These are phyloP conservation scores for Catostylus mosaicus DNA, from an alignment of 30 jellyfish, hydroid and myxozoan genomes.

Conservation along the genomic window DNA sequence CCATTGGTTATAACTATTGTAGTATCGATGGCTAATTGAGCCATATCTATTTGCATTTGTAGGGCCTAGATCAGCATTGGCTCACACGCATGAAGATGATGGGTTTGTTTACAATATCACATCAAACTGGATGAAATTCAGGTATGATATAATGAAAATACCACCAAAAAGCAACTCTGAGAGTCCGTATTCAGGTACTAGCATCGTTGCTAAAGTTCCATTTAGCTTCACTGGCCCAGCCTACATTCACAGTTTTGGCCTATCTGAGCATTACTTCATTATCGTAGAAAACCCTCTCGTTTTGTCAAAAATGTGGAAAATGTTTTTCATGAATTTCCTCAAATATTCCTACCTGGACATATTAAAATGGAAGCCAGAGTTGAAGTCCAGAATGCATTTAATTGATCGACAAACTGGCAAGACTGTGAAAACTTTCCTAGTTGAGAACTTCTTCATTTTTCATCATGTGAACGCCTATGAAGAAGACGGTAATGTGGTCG, in stretches of 20 bases:
- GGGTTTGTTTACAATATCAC: slow-evolving; percentile 56
- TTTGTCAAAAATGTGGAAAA: slow-evolving; percentile 38
- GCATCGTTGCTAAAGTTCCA: slow-evolving; percentile 41
- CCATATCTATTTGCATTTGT: too few species aligned
- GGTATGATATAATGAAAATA: slow-evolving; percentile 53
- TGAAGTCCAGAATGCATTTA: slow-evolving; percentile 63
- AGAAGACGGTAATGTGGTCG: slow-evolving; percentile 40
- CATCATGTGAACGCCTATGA: slow-evolving; percentile 86
- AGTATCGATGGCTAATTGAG: too few species aligned
- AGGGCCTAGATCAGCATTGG: slow-evolving; percentile 66
- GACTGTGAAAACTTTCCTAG: slow-evolving; percentile 36
- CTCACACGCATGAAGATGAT: slow-evolving; percentile 73
- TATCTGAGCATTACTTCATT: slow-evolving; percentile 62
- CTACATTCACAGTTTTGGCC: slow-evolving; percentile 81
- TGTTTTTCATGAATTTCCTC: slow-evolving; percentile 63
- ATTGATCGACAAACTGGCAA: slow-evolving; percentile 69
- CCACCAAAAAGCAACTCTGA: slow-evolving; percentile 38
- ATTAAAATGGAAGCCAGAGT: slow-evolving; percentile 72
- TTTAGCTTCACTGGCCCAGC: slow-evolving; percentile 68
- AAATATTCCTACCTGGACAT: slow-evolving; percentile 67
- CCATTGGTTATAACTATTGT: too few species aligned
- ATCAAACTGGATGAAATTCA: slow-evolving; percentile 30
- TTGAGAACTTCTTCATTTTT: slow-evolving; percentile 60
- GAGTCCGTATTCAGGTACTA: slow-evolving; percentile 59
- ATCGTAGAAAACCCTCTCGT: slow-evolving; percentile 74